These are phyloP conservation scores for Catharus minimus DNA, from an alignment of 2,113 vertebrate genomes.

Conservation along the genomic window DNA sequence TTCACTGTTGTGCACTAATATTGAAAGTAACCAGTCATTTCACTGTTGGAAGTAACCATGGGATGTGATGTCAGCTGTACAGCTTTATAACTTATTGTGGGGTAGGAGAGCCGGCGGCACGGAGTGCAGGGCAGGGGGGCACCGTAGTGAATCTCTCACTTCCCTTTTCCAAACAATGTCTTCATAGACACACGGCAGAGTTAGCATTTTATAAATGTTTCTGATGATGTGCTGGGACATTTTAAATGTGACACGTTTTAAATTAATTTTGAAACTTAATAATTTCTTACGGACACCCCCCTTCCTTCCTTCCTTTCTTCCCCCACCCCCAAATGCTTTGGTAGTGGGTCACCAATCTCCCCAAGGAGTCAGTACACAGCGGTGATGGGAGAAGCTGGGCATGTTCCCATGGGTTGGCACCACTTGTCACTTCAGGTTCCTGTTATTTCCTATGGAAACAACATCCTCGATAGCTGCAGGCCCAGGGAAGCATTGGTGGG, in stretches of 20 bases:
- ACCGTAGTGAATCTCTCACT: background rate
- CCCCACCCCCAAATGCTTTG: background rate
- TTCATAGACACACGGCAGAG: background rate
- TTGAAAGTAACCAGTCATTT: conserved; percentile 31
- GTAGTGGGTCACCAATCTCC: background rate
- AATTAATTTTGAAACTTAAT: conserved; percentile 29
- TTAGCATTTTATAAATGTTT: conserved; percentile 44
- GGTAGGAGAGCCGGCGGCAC: background rate
- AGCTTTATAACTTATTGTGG: background rate
- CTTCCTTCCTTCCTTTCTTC: background rate
- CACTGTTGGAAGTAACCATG: background rate
- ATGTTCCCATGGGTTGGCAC: conserved; percentile 21
- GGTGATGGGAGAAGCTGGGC: conserved; percentile 14
- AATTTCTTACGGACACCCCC: background rate
- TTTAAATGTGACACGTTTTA: conserved; percentile 54
- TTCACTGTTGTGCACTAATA: conserved; percentile 45
- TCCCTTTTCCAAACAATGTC: background rate
- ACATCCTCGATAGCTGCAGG: background rate
- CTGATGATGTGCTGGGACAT: conserved; percentile 47
- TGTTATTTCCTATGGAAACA: conserved; percentile 82
- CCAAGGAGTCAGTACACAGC: background rate
- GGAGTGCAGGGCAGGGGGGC: background rate
- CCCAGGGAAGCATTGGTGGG: conserved; percentile 25
- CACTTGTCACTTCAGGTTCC: conserved; percentile 60
- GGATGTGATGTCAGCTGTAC: conserved; percentile 7